Evolutionary conservation across 2,113 vertebrate species (phyloP), one percentile per base, ranked within the genome.

Genomic region (Myiopsitta monachus): DNA sequence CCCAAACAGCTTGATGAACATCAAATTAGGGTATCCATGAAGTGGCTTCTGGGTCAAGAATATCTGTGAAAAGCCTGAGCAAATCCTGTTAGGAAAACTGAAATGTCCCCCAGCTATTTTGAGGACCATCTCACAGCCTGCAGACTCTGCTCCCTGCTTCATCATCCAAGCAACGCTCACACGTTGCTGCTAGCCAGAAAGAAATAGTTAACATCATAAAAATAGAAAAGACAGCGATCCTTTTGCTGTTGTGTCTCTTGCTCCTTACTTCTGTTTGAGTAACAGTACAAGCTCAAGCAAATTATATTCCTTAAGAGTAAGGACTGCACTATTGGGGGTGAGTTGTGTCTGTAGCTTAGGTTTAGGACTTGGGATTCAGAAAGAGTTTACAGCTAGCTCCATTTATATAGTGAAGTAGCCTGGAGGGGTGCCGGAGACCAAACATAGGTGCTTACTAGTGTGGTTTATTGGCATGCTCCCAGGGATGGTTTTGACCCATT

Each of bases 291-390:
- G 18, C 28, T 59, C 46, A 51, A 64, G 31, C 11, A 47, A 68
- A 62, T 1, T 0, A 14, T 49, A 83, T 51, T n/a, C 44, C 24
- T 83, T 30, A 38, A 49, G 7, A 33, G 9, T 16, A 44, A 84
- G 33, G 51, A 66, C 5, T 30, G 7, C 30, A 57, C 23, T 66
- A 2, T 5, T 39, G 3, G 2, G 3, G 2, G 1, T 36, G 14
- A 30, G 1, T 0, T 77, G 30, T 27, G 4, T 15, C 10, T 38
- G 6, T 30, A 17, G 11, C 14, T 64, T 8, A 47, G 9, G 11
- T 39, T 91, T 68, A 24, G 38, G 46, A 33, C 82, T 39, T 88
- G 30, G 26, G 30, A 28, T 80, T 26, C 10, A 23, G 11, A 0
- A 62, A 31, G 46, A 62, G 19, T 74, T 81, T 23, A 44, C 33